Percentiles rank a stretch among this genome's conserved stretches.
Evolutionary conservation across 1,140 invertebrate genomes (phyloP).

Genomic region (Leptestheria dahalacensis): DNA sequence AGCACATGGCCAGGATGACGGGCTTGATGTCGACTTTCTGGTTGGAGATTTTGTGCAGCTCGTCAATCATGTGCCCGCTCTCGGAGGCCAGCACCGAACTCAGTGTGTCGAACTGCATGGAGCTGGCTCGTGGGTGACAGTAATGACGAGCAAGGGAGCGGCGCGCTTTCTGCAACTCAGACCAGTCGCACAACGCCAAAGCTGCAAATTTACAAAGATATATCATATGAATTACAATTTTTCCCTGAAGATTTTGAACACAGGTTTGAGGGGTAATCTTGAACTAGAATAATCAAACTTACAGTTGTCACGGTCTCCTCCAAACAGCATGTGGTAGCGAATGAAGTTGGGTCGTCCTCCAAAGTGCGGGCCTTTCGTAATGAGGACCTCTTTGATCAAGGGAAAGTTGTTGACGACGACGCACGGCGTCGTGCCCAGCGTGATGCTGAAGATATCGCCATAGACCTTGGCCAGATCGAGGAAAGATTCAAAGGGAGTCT

Average conservation of each 20-base stretch:
- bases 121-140: constrained; percentile 10
- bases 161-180: constrained; percentile 55
- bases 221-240: too few species aligned
- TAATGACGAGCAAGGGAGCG: constrained; percentile 42
- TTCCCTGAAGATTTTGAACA: too few species aligned
- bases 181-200: constrained; percentile 72
- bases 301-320: constrained; percentile 50
- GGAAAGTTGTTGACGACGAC: constrained; percentile 59
- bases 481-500: constrained; percentile 56
- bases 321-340: constrained; percentile 46
- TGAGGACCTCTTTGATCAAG: constrained; percentile 58
- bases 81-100: constrained; percentile 19
- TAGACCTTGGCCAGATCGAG: constrained; percentile 47
- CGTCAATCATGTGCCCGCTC: constrained; percentile 9
- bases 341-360: constrained; percentile 64
- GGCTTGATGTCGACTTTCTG: constrained; percentile 36
- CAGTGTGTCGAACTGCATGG: constrained; percentile 18
- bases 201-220: constrained; percentile 41
- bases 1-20: constrained; percentile 47
- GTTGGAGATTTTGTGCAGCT: constrained; percentile 13
- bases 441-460: constrained; percentile 57
- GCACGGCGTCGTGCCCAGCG: constrained; percentile 49
- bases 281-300: constrained; percentile 31
- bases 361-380: constrained; percentile 61
- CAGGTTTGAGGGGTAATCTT: too few species aligned